phyloP scores from a whole-genome alignment of 2,888 invertebrate genomes.

The Trachelus tabidus region DNA sequence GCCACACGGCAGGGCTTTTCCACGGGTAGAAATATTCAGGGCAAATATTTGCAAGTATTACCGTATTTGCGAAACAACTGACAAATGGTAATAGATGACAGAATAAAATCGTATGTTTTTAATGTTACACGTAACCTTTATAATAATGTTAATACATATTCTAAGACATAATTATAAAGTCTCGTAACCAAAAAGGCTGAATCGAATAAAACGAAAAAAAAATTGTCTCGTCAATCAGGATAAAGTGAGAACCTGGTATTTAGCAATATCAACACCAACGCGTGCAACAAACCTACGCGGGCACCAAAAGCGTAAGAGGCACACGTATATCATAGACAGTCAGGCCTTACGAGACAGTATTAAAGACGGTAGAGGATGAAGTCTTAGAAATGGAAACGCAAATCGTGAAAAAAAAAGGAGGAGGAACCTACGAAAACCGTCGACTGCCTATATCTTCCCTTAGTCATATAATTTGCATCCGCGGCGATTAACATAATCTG shows the following conservation, averaged over 20 bases:
- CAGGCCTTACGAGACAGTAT: background rate
- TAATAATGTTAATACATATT: background rate
- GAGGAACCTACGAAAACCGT: conserved; percentile 1
- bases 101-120: background rate
- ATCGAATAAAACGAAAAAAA: background rate
- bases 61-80: background rate
- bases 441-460: conserved; percentile 27
- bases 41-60: background rate
- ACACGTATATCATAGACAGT: background rate
- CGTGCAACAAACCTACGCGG: background rate
- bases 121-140: background rate
- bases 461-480: conserved; percentile 62
- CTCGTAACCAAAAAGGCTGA: background rate
- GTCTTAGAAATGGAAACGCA: background rate
- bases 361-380: background rate
- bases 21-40: background rate
- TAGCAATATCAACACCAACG: background rate
- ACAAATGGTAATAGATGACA: background rate
- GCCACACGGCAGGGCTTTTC: background rate
- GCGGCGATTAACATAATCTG: conserved; percentile 65
- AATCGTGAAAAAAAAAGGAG: background rate
- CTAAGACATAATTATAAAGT: background rate
- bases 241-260: background rate
- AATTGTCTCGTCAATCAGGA: background rate
- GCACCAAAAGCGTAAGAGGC: background rate